These are phyloP conservation scores for Daptonema setosum DNA, from an alignment of 2,888 invertebrate genomes.

Conservation along the genomic window DNA sequence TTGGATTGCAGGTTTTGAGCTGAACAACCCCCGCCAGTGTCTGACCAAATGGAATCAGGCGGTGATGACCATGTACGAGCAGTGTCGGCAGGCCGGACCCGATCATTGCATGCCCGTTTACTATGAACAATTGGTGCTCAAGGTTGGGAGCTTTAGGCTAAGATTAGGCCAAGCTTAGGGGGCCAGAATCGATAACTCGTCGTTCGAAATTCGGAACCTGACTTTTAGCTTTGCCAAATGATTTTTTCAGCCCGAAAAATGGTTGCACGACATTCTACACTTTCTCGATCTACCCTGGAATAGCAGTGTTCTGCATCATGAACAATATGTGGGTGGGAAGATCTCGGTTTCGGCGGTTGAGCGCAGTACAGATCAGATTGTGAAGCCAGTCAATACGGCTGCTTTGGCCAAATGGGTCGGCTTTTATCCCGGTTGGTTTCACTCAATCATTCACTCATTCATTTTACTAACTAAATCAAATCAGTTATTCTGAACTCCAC, in stretches of 20 bases:
- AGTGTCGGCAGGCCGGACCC: conserved; percentile 41
- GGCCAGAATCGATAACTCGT: too few relatives aligned
- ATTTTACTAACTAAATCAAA: too few relatives aligned
- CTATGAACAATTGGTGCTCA: conserved; percentile 87
- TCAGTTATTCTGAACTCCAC: too few relatives aligned
- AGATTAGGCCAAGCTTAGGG: too few relatives aligned
- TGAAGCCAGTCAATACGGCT: conserved; percentile 87
- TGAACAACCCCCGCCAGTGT: conserved; percentile 70
- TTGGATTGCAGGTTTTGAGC: conserved; percentile 87
- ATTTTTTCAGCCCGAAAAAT: conserved; percentile 43
- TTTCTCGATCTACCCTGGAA: conserved; percentile 85
- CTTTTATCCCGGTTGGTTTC: too few relatives aligned
- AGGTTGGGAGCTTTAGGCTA: too few relatives aligned
- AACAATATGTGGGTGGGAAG: conserved; percentile 11
- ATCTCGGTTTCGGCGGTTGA: conserved; percentile 41
- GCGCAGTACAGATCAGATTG: conserved; percentile 90
- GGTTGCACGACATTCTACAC: conserved; percentile 62
- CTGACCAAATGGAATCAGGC: conserved; percentile 89
- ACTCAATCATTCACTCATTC: too few relatives aligned
- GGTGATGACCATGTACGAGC: conserved; percentile 41
- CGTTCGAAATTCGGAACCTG: too few relatives aligned
- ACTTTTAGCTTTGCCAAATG: not conserved
- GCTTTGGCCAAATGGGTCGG: conserved; percentile 45
- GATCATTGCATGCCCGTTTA: conserved; percentile 61
- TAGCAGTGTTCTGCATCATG: conserved; percentile 35